Evolutionary conservation across 2,888 invertebrate species (phyloP).

Genomic region (Vandiemenella viatica): DNA sequence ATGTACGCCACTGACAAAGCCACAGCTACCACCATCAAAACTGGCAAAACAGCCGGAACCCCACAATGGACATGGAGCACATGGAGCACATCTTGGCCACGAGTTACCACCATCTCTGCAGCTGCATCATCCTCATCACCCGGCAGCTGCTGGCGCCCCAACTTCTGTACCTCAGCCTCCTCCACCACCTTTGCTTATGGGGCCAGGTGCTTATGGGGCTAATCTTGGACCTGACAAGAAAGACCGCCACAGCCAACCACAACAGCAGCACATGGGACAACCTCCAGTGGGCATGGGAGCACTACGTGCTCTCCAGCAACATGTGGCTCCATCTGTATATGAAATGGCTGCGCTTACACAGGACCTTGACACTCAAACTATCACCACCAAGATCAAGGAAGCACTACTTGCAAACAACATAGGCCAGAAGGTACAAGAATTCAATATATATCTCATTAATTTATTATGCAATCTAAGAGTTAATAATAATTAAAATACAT

Average conservation of each 20-base stretch:
- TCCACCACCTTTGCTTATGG: constrained; percentile 10
- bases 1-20: constrained; percentile 10
- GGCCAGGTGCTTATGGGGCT: constrained; percentile 5
- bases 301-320: constrained; percentile 61
- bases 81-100: too few species aligned
- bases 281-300: constrained; percentile 25
- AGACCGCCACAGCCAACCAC: constrained; percentile 3
- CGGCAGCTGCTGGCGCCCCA: constrained; percentile 19
- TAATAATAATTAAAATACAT: neutral
- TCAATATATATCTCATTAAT: too few species aligned
- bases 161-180: constrained; percentile 11
- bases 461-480: neutral
- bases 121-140: constrained; percentile 14
- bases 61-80: too few species aligned
- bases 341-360: constrained; percentile 95
- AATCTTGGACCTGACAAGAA: neutral
- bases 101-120: constrained; percentile 11
- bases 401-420: constrained; percentile 92
- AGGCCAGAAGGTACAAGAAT: constrained; percentile 77
- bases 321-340: constrained; percentile 88
- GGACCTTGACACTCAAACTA: constrained; percentile 89
- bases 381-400: constrained; percentile 94
- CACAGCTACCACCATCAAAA: constrained; percentile 7
- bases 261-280: constrained; percentile 4
- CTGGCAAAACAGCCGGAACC: constrained; percentile 1